Evolutionary conservation across 2,797 vertebrate genomes (phyloP).

Genomic region (Trachops cirrhosus): DNA sequence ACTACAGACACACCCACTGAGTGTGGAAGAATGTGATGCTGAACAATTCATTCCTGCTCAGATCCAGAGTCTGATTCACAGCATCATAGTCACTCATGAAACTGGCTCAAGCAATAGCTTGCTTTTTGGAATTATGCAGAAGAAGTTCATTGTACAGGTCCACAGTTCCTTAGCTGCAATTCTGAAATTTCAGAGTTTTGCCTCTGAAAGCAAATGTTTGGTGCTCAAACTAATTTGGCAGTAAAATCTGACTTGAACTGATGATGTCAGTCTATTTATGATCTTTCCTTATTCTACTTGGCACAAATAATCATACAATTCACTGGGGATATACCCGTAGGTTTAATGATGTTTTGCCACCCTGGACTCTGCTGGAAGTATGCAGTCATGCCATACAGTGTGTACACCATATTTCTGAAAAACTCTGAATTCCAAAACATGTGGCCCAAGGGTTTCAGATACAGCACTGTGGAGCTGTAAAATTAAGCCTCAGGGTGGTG

Average conservation of each 20-base stretch:
- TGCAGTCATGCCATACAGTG: not conserved
- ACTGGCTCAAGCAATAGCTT: not conserved
- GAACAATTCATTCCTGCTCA: not conserved
- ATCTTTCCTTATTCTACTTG: not conserved
- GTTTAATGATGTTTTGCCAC: not conserved
- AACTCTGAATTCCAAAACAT: not conserved
- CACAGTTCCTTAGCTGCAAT: not conserved
- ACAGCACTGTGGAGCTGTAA: not conserved
- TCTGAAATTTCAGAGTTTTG: slow-evolving; percentile 8
- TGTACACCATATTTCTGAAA: not conserved
- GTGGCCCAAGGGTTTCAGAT: not conserved
- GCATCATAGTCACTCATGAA: not conserved
- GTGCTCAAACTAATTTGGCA: not conserved
- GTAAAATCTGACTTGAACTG: not conserved
- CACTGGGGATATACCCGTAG: not conserved
- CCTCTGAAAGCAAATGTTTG: not conserved
- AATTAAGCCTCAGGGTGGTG: not conserved
- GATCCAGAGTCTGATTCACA: not conserved
- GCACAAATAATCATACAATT: not conserved
- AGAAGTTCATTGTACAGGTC: not conserved
- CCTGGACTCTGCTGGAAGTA: not conserved
- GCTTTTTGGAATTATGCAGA: not conserved
- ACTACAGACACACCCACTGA: not conserved
- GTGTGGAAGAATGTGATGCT: not conserved
- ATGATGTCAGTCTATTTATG: not conserved